phyloP scores from a whole-genome alignment of 2,113 vertebrate genomes.

The Ascaphus truei region DNA sequence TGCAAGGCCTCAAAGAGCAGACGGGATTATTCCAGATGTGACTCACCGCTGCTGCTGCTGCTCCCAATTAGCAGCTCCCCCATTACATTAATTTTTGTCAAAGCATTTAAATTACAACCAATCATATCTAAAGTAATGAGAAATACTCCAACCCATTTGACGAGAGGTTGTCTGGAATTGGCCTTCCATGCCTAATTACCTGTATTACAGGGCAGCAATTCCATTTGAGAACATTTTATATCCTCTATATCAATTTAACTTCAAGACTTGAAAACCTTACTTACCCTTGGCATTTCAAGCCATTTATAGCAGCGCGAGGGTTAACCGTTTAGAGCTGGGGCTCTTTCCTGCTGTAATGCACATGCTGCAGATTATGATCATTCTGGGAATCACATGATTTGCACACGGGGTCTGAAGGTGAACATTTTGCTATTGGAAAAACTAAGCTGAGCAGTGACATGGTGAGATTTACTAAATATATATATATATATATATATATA shows the following conservation, averaged over 20 bases:
- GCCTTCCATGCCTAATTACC: conserved; percentile 31
- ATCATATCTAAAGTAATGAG: conserved; percentile 35
- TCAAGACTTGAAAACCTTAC: not conserved
- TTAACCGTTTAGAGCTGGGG: too few relatives aligned
- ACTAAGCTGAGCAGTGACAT: too few relatives aligned
- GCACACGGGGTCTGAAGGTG: too few relatives aligned
- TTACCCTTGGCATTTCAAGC: not conserved
- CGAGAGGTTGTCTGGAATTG: conserved; percentile 36
- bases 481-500: too few relatives aligned
- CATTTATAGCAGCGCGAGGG: too few relatives aligned
- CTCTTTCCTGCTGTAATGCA: too few relatives aligned
- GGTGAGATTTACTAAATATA: too few relatives aligned
- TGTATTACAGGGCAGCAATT: conserved; percentile 40
- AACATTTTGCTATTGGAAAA: too few relatives aligned
- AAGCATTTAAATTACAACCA: conserved; percentile 41
- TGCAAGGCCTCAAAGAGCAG: conserved; percentile 38
- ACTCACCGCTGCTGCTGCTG: conserved; percentile 33
- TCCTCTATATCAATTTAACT: conserved; percentile 1
- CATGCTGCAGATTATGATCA: too few relatives aligned
- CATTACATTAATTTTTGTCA: conserved; percentile 29
- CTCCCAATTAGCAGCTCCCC: conserved; percentile 44
- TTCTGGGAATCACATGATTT: too few relatives aligned
- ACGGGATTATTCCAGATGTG: conserved; percentile 23
- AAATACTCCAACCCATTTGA: conserved; percentile 32
- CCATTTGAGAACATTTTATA: conserved; percentile 33